Conservation (phyloP, 2,797 vertebrate genomes). For the Nasua narica region DNA sequence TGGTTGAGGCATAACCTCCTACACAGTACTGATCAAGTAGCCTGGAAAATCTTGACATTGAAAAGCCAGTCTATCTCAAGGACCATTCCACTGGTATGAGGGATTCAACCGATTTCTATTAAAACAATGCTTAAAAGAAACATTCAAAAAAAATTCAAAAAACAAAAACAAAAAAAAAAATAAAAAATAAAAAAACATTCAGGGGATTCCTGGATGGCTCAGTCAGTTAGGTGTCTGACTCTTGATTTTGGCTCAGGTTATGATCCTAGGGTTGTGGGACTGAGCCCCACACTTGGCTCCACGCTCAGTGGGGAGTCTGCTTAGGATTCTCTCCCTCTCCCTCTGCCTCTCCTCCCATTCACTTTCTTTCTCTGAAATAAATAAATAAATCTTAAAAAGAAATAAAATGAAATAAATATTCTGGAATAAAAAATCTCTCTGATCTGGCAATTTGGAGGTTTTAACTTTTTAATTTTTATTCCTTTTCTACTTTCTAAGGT, state of each 20-base stretch:
- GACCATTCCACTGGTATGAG: neutral
- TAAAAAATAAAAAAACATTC: neutral
- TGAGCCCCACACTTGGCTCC: neutral
- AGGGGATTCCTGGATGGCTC: neutral
- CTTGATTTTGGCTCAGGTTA: neutral
- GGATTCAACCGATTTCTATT: neutral
- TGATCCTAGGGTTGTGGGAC: neutral
- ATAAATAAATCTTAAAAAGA: neutral
- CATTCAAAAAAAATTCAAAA: no score
- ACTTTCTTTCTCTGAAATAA: neutral
- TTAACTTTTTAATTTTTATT: neutral
- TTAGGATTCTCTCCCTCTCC: neutral
- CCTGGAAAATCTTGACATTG: neutral
- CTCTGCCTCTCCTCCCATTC: neutral
- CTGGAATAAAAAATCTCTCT: neutral
- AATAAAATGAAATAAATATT: neutral
- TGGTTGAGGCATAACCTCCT: neutral
- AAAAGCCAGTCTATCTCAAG: neutral
- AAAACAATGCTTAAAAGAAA: neutral
- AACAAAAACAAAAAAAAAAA: no score
- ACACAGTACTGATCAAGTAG: neutral
- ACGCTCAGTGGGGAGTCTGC: neutral
- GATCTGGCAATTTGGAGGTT: neutral
- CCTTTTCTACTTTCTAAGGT: neutral
- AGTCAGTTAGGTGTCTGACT: neutral